Base-by-base conservation (phyloP, 2,113 vertebrate species). In the Gnathonemus longibarbis region DNA sequence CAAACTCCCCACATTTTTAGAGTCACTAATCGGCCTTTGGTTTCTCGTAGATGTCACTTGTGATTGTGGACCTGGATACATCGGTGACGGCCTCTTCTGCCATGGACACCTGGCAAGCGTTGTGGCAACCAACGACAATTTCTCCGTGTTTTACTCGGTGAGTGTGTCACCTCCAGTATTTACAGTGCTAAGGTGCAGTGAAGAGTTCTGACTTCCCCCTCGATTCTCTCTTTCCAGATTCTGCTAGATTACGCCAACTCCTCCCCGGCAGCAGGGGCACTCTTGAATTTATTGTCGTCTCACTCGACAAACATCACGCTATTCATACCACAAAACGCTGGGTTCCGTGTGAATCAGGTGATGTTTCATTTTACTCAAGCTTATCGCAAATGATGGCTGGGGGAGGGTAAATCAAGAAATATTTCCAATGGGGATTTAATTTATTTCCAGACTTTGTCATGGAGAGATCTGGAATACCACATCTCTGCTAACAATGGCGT, bases 61-160 rank as follows among this genome's bases (percentile, higher is more conserved):
- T 93, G 87, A 2, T 0, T 99, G 98, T 93, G 94, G 90, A 0
- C 89, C 91, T 0, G 96, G 95, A 19, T 99, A 97, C 0, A 90
- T 98, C 77, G 98, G 98, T 4, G 94, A 97, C 0, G 98, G 98
- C 46, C 95, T 94, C 6, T 97, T 96, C 88, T 99, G 98, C 93
- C 97, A 97, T 0, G 97, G 98, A 45, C 97, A 97, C 89, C 94
- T 99, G 89, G 95, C 96, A 0, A 96, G 95, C 0, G 96, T 99
- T 3, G 92, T 99, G 0, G 97, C 97, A 0, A 94, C 95, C 0
- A 91, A 95, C 0, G 92, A 94, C 42, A 96, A 96, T 94, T 97
- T 98, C 94, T 98, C 97, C 58, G 92, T 94, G 89, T 99, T 99
- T 93, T 99, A 98, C 7, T 96, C 95, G 1, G 98, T 99, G 91